These are phyloP conservation scores for Macroteleia sp. DNA, from an alignment of 2,888 invertebrate species.

Conservation along the genomic window DNA sequence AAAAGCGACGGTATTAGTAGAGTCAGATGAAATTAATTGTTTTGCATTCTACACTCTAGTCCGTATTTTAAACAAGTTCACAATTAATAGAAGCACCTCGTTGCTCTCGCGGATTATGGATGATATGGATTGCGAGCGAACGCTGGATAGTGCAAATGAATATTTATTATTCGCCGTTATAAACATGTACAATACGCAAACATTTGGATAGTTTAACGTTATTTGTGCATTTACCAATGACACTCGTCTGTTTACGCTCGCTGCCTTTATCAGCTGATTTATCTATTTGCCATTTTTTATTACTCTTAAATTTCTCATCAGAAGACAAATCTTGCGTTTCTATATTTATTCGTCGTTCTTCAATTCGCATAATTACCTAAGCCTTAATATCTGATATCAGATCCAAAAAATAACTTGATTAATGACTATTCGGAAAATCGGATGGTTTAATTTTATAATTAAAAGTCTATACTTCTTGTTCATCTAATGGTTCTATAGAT, in stretches of 20 bases:
- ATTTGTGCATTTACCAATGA: constrained; percentile 8
- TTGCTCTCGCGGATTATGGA: constrained; percentile 16
- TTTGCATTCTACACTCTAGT: constrained; percentile 38
- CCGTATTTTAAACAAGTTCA: constrained; percentile 42
- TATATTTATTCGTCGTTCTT: neutral
- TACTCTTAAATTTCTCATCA: neutral
- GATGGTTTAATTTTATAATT: neutral
- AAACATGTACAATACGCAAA: constrained; percentile 29
- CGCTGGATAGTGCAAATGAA: constrained; percentile 19
- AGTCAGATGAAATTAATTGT: constrained; percentile 48
- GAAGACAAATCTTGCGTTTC: neutral
- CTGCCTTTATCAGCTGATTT: neutral
- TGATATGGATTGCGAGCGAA: constrained; percentile 24
- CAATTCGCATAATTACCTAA: too few species aligned
- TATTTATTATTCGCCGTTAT: constrained; percentile 40
- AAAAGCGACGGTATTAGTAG: constrained; percentile 40
- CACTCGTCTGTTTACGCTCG: neutral
- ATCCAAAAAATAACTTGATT: neutral
- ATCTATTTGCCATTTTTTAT: constrained; percentile 22
- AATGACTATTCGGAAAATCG: constrained; percentile 1
- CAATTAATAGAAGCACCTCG: constrained; percentile 29
- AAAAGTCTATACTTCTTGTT: too few species aligned
- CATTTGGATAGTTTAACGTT: constrained; percentile 34
- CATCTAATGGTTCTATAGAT: too few species aligned
- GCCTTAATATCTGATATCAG: too few species aligned